These are phyloP conservation scores for Steatocranus sp. DNA, from an alignment of 2,797 vertebrate species.

Conservation along the genomic window DNA sequence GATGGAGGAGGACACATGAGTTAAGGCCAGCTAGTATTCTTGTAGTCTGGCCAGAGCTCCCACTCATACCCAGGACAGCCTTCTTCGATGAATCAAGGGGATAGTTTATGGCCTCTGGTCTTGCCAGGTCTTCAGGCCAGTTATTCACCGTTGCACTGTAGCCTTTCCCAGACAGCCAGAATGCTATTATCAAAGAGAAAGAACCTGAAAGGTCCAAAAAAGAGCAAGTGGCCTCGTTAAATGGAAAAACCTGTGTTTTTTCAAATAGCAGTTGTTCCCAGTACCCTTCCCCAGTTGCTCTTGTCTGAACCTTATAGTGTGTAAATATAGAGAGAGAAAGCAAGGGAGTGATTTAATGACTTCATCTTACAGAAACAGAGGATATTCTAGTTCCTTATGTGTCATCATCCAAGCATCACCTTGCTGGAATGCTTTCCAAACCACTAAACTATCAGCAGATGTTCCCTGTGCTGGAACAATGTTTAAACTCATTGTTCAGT, in stretches of 20 bases:
- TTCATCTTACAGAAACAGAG: slow-evolving; percentile 32
- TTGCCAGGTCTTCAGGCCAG: slow-evolving; percentile 15
- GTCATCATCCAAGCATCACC: slow-evolving; percentile 54
- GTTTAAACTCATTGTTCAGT: neutral
- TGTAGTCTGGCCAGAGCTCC: slow-evolving; percentile 30
- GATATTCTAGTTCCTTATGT: slow-evolving; percentile 25
- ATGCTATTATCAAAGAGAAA: slow-evolving; percentile 33
- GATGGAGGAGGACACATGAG: slow-evolving; percentile 19
- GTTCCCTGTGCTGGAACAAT: slow-evolving; percentile 22
- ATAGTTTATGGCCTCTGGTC: slow-evolving; percentile 46
- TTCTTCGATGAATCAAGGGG: slow-evolving; percentile 49
- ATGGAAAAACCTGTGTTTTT: neutral
- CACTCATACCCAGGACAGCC: slow-evolving; percentile 36
- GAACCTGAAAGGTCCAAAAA: neutral
- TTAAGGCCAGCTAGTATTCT: slow-evolving; percentile 13
- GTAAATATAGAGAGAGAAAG: neutral
- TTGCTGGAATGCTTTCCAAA: slow-evolving; percentile 48
- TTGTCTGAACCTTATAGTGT: neutral
- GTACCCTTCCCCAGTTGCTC: neutral
- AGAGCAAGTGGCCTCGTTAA: slow-evolving; percentile 23
- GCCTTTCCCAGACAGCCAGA: slow-evolving; percentile 31
- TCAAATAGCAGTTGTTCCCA: slow-evolving; percentile 3
- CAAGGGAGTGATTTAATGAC: slow-evolving; percentile 28
- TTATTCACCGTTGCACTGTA: slow-evolving; percentile 23
- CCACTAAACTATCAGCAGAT: slow-evolving; percentile 54